Base-by-base conservation (phyloP, 2,797 vertebrate species). In the Synanceia verrucosa region DNA sequence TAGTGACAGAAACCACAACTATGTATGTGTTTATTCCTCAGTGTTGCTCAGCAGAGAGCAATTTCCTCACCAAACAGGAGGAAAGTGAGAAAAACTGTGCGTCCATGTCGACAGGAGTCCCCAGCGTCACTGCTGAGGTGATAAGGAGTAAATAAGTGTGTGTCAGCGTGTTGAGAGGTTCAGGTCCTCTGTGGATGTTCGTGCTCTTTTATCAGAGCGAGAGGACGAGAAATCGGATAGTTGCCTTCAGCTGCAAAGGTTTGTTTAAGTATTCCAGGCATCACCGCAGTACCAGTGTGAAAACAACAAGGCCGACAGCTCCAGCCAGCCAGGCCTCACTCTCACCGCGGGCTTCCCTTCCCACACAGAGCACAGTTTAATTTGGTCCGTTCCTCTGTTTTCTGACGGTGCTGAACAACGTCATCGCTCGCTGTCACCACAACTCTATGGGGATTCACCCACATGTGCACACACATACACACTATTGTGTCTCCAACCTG, bases 1-100 rank as follows among this genome's bases (percentile, higher is more conserved):
- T 69, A 68, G 83, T 72, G 79, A 83, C 86, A 83, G 68, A 83
- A 86, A 78, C 87, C 85, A 82, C 88, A 92, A 67, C 48, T 83
- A 88, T 91, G 78, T 62, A 59, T 41, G 77, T 80, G 79, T 85
- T 85, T 87, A 81, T 82, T 78, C 63, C 69, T 65, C 69, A 72
- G 76, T 66, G 29, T 86, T 83, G 73, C 71, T 80, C 69, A 56
- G 63, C 69, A 62, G 36, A 36, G 65, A 65, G 59, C 66, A 51
- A 23, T 80, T 78, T 81, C 62, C 72, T 81, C 16, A 21, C 70
- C n/a, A 39, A 31, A 50, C 3, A 9, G 14, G 28, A 58, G 41
- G 23, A 73, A 78, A 83, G 74, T 69, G 69, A 66, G 62, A 59
- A 73, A 70, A 69, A 41, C 9, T 67, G n/a, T 58, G 19, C 23